A percentile compares a stretch with the other conserved stretches of the same genome.
Evolutionary conservation across 1,140 invertebrate species (phyloP).

Genomic region (Drosophila orosa): DNA sequence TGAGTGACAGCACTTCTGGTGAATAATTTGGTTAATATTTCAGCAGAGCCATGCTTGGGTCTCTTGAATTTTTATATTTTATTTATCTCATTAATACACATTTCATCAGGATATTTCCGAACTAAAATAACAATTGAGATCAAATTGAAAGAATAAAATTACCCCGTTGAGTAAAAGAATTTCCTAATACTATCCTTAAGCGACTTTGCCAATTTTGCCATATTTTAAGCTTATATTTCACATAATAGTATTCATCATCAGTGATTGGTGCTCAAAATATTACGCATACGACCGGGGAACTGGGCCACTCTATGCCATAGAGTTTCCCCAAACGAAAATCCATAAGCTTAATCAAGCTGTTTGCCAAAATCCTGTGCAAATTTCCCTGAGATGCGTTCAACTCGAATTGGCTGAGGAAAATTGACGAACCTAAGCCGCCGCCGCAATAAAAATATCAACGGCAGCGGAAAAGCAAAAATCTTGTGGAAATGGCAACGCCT

Average conservation of each 20-base stretch:
- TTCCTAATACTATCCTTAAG: no score
- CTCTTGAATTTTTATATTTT: no score
- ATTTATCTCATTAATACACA: background rate
- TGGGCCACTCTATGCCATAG: constrained; percentile 20
- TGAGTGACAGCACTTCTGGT: constrained; percentile 3
- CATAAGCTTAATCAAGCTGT: constrained; percentile 34
- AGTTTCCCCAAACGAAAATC: constrained; percentile 20
- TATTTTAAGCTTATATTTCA: background rate
- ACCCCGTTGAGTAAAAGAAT: background rate
- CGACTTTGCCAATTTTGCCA: background rate
- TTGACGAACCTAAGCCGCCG: constrained; percentile 56
- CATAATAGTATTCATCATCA: constrained; percentile 8
- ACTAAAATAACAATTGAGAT: background rate
- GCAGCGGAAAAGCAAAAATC: constrained; percentile 31
- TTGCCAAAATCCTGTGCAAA: constrained; percentile 51
- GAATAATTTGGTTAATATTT: constrained; percentile 13
- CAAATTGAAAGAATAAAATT: background rate
- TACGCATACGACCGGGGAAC: constrained; percentile 42
- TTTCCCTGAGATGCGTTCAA: constrained; percentile 36
- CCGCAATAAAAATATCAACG: constrained; percentile 78
- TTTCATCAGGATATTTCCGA: background rate
- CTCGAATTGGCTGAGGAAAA: constrained; percentile 31
- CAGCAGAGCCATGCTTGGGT: background rate
- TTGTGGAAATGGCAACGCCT: constrained; percentile 26
- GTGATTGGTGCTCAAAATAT: constrained; percentile 36